Evolutionary conservation across 2,797 vertebrate genomes (phyloP).

Genomic region (Gephyroberyx darwinii): DNA sequence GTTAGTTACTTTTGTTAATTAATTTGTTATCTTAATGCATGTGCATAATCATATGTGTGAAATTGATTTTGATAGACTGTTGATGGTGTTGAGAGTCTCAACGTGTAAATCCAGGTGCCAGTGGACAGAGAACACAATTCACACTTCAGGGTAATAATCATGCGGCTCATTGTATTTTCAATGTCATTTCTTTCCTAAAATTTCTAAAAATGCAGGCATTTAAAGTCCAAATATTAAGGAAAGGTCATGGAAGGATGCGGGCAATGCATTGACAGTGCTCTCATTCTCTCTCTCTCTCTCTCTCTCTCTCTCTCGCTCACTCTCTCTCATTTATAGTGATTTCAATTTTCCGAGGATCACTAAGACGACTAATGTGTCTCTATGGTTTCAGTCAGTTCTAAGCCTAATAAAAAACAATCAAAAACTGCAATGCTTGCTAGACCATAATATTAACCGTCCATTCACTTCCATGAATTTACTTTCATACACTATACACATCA

Average conservation of each 20-base stretch:
- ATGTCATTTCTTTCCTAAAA: background rate
- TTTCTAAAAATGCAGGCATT: background rate
- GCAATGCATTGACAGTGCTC: background rate
- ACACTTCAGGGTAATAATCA: conserved; percentile 9
- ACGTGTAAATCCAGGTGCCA: background rate
- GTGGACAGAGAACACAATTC: background rate
- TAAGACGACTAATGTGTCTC: too few species aligned
- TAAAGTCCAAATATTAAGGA: conserved; percentile 8
- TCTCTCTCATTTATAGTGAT: too few species aligned
- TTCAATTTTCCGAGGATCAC: too few species aligned
- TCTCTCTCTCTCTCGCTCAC: background rate
- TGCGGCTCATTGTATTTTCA: conserved; percentile 7
- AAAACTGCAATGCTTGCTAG: background rate
- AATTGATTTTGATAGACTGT: conserved; percentile 25
- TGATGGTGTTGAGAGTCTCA: background rate
- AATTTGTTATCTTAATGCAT: background rate
- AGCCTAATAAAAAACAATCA: background rate
- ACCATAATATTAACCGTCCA: conserved; percentile 8
- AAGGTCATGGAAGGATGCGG: background rate
- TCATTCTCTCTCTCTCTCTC: background rate
- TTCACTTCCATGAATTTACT: conserved; percentile 24
- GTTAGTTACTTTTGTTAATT: background rate
- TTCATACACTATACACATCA: background rate
- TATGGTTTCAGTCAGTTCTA: background rate
- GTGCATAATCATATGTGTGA: conserved; percentile 35